A percentile compares a stretch with the other conserved stretches of the same genome.
phyloP scores from a whole-genome alignment of 2,113 vertebrate genomes.

The Microtus richardsoni region DNA sequence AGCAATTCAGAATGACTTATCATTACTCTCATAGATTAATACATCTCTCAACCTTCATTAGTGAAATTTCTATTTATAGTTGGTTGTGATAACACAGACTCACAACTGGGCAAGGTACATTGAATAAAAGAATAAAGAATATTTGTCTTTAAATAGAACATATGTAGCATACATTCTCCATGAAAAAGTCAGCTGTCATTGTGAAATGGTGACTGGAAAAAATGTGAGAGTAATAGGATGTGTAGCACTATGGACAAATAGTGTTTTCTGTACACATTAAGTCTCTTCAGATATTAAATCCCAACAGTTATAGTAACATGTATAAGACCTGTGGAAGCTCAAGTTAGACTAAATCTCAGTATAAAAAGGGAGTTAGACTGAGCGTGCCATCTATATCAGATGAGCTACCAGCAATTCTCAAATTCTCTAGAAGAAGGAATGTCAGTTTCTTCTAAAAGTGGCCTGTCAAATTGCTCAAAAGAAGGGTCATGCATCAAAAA shows the following conservation, averaged over 20 bases:
- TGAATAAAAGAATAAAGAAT: background rate
- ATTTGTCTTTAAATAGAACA: background rate
- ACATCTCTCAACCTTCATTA: background rate
- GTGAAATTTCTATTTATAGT: background rate
- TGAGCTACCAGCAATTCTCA: too few relatives aligned
- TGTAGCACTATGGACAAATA: background rate
- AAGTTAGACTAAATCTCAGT: too few relatives aligned
- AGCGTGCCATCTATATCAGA: too few relatives aligned
- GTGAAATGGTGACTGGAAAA: background rate
- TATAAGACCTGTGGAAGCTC: too few relatives aligned
- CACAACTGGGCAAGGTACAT: background rate
- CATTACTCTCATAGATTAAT: background rate
- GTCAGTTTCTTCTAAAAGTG: too few relatives aligned
- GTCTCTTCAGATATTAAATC: background rate
- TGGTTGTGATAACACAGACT: background rate
- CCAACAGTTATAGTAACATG: too few relatives aligned
- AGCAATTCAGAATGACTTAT: background rate
- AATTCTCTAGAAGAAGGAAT: too few relatives aligned
- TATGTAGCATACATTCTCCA: background rate
- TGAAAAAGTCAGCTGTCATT: background rate
- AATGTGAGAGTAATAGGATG: background rate
- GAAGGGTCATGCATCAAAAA: too few relatives aligned
- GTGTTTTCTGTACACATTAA: background rate
- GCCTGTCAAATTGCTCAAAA: too few relatives aligned
- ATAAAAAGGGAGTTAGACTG: too few relatives aligned